Percentiles rank a stretch among this genome's conserved stretches.
Conservation (phyloP, 1,140 invertebrate species). For the Ylistrum balloti region DNA sequence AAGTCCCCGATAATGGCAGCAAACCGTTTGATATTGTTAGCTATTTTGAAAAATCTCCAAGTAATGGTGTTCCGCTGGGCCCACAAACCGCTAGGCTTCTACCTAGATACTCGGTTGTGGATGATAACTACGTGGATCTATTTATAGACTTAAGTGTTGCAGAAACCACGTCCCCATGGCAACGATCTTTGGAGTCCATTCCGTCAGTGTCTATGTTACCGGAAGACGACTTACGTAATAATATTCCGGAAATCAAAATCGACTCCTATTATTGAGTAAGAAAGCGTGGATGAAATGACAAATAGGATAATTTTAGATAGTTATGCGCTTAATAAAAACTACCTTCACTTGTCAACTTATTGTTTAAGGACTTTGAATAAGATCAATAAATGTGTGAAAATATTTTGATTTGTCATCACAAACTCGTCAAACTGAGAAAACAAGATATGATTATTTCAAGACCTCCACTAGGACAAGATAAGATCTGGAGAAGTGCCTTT, state of each 20-base stretch:
- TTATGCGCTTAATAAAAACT: too few species aligned
- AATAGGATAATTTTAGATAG: too few species aligned
- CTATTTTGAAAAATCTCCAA: neutral
- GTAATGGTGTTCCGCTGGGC: neutral
- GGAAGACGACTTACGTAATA: neutral
- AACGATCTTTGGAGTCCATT: constrained; percentile 65
- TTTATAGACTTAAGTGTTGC: constrained; percentile 76
- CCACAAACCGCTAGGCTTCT: neutral
- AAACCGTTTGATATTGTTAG: neutral
- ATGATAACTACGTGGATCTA: constrained; percentile 74
- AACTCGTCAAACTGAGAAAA: too few species aligned
- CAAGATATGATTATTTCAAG: too few species aligned
- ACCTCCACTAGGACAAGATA: too few species aligned
- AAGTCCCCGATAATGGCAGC: constrained; percentile 43
- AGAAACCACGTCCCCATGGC: constrained; percentile 62
- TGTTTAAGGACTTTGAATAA: too few species aligned
- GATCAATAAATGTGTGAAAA: too few species aligned
- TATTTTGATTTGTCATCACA: too few species aligned
- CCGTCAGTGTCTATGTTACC: constrained; percentile 60
- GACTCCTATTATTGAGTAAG: neutral
- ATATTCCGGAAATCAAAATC: constrained; percentile 52
- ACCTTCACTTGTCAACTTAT: too few species aligned
- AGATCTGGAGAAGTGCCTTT: neutral
- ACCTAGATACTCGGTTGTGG: constrained; percentile 50
- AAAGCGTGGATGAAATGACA: neutral